Evolutionary conservation across 23 tunicate genomes (phyloP), one percentile per base, ranked within the genome.

Genomic region (Halocynthia roretzi): DNA sequence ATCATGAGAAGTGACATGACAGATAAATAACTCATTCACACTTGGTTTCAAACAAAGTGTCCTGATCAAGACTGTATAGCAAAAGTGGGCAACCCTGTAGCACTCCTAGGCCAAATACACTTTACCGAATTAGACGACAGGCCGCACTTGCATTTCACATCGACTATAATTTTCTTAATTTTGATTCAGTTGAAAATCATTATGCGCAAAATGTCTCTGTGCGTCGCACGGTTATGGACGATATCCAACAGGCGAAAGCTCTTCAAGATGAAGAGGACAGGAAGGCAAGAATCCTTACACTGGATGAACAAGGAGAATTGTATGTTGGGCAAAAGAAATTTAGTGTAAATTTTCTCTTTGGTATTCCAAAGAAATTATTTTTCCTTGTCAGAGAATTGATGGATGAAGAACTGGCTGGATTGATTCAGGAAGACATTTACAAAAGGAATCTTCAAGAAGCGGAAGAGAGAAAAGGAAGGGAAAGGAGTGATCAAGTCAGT

Each of bases 221-320:
- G 62, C 53, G 95, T 56, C 53, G 87, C 22, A 79, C 84, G 10
- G 87, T 88, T 10, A 83, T 77, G 84, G 87, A 70, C 44, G 95
- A 88, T 57, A 83, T 88, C n/a, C 57, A 65, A 56, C 67, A 71
- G 54, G 95, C 95, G 6, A 83, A 88, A 62, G 71, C 76, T 48
- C 74, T 88, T 6, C 95, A 88, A 56, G 95, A 88, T 74, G 95
- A 88, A 56, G 95, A 88, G 49, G 95, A 88, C 54, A 78, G 72
- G 52, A 83, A 55, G 62, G 95, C 95, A 56, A 73, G 78, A 68
- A 88, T 88, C 50, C 53, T 83, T 9, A 88, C 95, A 15, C 17
- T 83, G 58, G 87, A 88, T 72, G 77, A 88, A 83, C 85, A 88
- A 75, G 87, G 78, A 23, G 81, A 88, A 66, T 31, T 83, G 95